Evolutionary conservation across 2,797 vertebrate genomes (phyloP), one percentile per base, ranked within the genome.

Genomic region (Neostethus bicornis): DNA sequence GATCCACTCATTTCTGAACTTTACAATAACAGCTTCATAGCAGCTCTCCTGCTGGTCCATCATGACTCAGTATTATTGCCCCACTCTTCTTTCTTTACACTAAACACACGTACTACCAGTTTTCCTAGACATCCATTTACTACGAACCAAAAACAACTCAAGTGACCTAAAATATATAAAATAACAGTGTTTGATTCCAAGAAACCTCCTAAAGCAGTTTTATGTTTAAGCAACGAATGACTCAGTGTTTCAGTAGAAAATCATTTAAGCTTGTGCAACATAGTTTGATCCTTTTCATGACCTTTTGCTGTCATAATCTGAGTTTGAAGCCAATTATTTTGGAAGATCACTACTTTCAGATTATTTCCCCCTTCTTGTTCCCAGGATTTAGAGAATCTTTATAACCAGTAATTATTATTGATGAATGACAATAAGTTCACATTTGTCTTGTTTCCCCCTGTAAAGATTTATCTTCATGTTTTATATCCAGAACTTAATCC

Each of bases 351-450:
- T 29, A 45, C 34, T 42, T 41, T 72, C 68, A 70, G 60, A 75
- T 56, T 16, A 71, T 73, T 77, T 81, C 87, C 85, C 82, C 83
- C 85, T n/a, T n/a, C n/a, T n/a, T 85, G 75, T 83, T 73, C 76
- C 51, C 64, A 61, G 86, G 84, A 87, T 90, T 89, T n/a, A n/a
- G n/a, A n/a, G n/a, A n/a, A n/a, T n/a, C n/a, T n/a, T n/a, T n/a
- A n/a, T n/a, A n/a, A n/a, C n/a, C n/a, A n/a, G n/a, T n/a, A n/a
- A n/a, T 42, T 26, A 56, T 39, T 23, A 44, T 14, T 45, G 31
- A 31, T 10, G 7, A 21, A 57, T 35, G 32, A 7, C 11, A 17
- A 8, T 10, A n/a, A 28, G 12, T 31, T 2, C 31, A 8, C 24
- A 11, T 47, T 46, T 11, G 23, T 29, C n/a, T 10, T 12, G 29